These are phyloP conservation scores for Diachrysia chrysitis DNA, from an alignment of 2,888 invertebrate genomes.

Conservation along the genomic window DNA sequence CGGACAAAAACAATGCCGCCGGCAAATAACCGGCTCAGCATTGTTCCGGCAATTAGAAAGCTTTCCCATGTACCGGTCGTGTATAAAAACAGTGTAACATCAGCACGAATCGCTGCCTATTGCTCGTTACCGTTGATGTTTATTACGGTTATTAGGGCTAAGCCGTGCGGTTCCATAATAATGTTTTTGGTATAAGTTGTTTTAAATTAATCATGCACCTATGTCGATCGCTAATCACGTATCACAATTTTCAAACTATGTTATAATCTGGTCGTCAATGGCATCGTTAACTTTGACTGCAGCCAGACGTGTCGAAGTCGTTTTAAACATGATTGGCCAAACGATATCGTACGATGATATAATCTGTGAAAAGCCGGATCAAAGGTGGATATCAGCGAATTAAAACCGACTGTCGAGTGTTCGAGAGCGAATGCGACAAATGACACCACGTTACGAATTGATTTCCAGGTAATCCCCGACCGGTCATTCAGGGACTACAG, in stretches of 20 bases:
- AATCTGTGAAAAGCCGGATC: conserved; percentile 75
- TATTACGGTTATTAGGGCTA: conserved; percentile 89
- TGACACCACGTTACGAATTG: conserved; percentile 74
- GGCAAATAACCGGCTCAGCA: conserved; percentile 89
- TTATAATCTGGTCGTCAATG: conserved; percentile 36
- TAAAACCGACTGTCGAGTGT: conserved; percentile 76
- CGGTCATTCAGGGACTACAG: conserved; percentile 52
- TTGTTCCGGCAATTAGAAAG: conserved; percentile 90
- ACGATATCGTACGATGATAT: conserved; percentile 69
- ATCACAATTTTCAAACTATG: conserved; percentile 30
- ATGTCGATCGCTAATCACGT: conserved; percentile 44
- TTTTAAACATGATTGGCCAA: conserved; percentile 54
- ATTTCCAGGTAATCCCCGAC: conserved; percentile 70
- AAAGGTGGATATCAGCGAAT: conserved; percentile 72
- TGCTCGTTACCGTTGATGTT: conserved; percentile 89
- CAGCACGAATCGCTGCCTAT: conserved; percentile 89
- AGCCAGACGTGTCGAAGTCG: conserved; percentile 37
- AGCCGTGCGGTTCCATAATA: conserved; percentile 84
- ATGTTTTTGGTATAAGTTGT: conserved; percentile 80
- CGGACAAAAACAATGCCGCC: conserved; percentile 89
- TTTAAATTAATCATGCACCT: conserved; percentile 75
- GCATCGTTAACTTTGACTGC: conserved; percentile 46
- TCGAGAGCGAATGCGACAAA: conserved; percentile 72
- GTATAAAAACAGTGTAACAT: conserved; percentile 89
- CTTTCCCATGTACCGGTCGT: conserved; percentile 89